Base-by-base conservation (phyloP, 2,888 invertebrate genomes). In the Dermolepida albohirtum region DNA sequence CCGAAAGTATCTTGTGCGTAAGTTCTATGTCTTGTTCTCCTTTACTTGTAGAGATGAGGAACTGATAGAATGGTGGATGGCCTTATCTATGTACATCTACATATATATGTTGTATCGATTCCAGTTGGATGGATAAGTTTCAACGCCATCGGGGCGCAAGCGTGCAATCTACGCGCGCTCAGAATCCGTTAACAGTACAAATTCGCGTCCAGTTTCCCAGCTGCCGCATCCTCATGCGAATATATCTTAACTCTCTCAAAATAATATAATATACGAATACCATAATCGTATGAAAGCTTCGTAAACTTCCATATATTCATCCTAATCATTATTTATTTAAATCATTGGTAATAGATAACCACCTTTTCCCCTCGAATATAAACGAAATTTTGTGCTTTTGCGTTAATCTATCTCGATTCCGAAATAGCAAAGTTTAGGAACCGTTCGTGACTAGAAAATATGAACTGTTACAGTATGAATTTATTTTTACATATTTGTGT, bases 21-120 rank as follows among this genome's bases (percentile, higher is more conserved):
- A 70, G 54, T 67, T 70, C 41, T 39, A 40, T 50, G 55, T 41
- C 50, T 62, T 47, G 34, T 34, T 16, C 47, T 49, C 34, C 47
- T 47, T 62, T 62, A 14, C 4, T 22, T 22, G 59, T n/a, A 62
- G 34, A 34, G 65, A 62, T 62, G 68, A 54, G 57, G 50, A 57
- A 50, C 54, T 55, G 44, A 63, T 49, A 71, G 69, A 54, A 62
- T 47, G 47, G 34, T 29, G 59, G 47, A 49, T 62, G 47, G 59
- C 16, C 47, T 14, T 17, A 62, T 47, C 47, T 34, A n/a, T 52
- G 27, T 50, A 11, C 6, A 12, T 27, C 11, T 62, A 47, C 47
- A 62, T 47, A 34, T 62, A 62, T 71, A 71, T 73, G 72, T 72
- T 73, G 70, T 77, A 77, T 77, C 76, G 76, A 77, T 77, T 77